Percentiles rank a stretch among this genome's conserved stretches.
These are phyloP conservation scores for Acinonyx jubatus DNA, from an alignment of 2,113 vertebrate genomes.

Conservation along the genomic window DNA sequence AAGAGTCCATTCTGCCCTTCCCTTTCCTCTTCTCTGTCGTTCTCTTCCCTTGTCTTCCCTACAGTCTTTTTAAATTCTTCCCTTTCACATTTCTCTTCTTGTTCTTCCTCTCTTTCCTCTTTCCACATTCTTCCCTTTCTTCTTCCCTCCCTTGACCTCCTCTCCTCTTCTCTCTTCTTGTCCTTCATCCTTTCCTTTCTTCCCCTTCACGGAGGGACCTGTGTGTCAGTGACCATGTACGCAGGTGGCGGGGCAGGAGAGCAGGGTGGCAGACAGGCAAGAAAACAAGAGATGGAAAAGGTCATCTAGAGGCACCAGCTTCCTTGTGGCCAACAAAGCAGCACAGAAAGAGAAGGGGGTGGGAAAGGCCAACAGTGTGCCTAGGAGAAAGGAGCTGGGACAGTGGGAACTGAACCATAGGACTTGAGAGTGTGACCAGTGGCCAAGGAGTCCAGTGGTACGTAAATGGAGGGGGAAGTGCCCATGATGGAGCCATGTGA, in stretches of 20 bases:
- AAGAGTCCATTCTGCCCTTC: background rate
- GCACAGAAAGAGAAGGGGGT: fast-evolving
- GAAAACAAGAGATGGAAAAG: background rate
- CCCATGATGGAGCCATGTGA: background rate
- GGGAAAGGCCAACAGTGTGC: background rate
- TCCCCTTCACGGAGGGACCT: no score
- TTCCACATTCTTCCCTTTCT: background rate
- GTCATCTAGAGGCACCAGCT: background rate
- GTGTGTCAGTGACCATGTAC: no score
- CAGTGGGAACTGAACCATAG: no score
- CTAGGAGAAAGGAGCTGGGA: background rate
- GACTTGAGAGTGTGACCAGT: background rate
- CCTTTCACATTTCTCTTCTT: background rate
- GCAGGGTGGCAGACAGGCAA: background rate
- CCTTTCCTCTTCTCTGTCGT: background rate
- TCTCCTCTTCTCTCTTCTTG: background rate
- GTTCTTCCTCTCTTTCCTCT: no score
- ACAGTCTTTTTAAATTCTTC: background rate
- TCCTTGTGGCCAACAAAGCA: background rate
- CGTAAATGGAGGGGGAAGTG: fast-evolving
- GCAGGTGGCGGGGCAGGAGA: no score
- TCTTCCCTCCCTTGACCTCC: background rate
- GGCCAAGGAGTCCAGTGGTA: background rate
- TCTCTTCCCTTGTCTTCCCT: background rate
- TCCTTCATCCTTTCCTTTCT: background rate